Evolutionary conservation across 2,888 invertebrate genomes (phyloP).

Genomic region (Acrocera orbiculus): DNA sequence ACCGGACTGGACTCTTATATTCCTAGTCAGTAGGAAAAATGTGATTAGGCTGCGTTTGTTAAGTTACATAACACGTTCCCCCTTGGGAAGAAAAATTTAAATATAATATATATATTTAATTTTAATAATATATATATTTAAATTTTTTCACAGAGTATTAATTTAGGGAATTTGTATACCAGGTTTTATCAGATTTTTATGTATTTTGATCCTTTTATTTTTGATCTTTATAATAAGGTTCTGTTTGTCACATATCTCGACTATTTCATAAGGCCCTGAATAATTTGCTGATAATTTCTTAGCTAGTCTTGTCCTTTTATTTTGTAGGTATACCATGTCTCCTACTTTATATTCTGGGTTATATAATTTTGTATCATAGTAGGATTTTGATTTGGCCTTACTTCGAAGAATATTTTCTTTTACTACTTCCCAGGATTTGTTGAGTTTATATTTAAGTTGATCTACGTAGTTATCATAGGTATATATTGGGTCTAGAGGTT

Average conservation of each 20-base stretch:
- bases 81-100: too few relatives aligned
- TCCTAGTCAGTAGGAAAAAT: too few relatives aligned
- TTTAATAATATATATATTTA: too few relatives aligned
- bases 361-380: slow-evolving; percentile 5
- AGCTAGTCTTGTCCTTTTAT: slow-evolving; percentile 3
- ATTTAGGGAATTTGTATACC: too few relatives aligned
- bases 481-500: slow-evolving; percentile 6
- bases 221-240: slow-evolving; percentile 6
- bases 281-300: slow-evolving; percentile 7
- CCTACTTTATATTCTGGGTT: slow-evolving; percentile 4
- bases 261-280: slow-evolving; percentile 7
- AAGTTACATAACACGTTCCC: too few relatives aligned
- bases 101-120: too few relatives aligned
- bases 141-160: too few relatives aligned
- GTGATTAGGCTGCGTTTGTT: too few relatives aligned
- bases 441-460: slow-evolving; percentile 7
- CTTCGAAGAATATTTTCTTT: slow-evolving; percentile 6
- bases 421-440: slow-evolving; percentile 6
- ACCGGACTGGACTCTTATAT: too few relatives aligned
- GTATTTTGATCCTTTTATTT: background rate
- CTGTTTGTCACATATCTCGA: slow-evolving; percentile 2
- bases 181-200: slow-evolving; percentile 2
- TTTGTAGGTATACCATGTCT: slow-evolving; percentile 7
- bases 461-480: slow-evolving; percentile 8
- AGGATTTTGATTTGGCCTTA: slow-evolving; percentile 4